Conservation (phyloP, 1,140 invertebrate genomes). For the Drosophila punjabiensis region DNA sequence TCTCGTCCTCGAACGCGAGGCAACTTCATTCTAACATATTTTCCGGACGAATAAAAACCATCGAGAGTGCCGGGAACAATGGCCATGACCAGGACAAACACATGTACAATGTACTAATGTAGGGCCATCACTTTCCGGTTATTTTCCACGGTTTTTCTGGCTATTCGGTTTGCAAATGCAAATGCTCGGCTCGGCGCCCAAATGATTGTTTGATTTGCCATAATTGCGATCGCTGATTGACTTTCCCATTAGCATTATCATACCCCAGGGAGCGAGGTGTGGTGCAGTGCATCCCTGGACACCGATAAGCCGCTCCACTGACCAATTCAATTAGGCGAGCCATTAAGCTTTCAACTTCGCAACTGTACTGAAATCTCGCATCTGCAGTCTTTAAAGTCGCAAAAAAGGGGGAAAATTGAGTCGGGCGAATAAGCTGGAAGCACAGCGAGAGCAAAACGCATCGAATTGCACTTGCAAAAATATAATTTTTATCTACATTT, state of each 20-base stretch:
- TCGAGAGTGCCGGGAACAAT: slow-evolving; percentile 9
- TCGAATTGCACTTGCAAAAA: slow-evolving; percentile 2
- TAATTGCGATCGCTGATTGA: slow-evolving; percentile 45
- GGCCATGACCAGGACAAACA: background rate
- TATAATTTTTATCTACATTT: background rate
- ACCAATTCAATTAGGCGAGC: slow-evolving; percentile 21
- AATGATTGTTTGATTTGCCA: slow-evolving; percentile 18
- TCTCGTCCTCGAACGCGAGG: background rate
- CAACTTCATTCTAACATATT: slow-evolving; percentile 24
- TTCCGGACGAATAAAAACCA: background rate
- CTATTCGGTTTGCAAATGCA: background rate
- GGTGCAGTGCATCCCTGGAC: background rate
- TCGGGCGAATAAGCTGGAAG: slow-evolving; percentile 11
- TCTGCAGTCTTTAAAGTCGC: slow-evolving; percentile 13
- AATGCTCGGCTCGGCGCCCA: background rate
- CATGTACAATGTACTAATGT: slow-evolving; percentile 21
- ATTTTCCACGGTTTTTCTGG: slow-evolving; percentile 3
- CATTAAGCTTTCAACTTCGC: slow-evolving; percentile 10
- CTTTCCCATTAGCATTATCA: slow-evolving; percentile 50
- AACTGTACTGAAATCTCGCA: slow-evolving; percentile 3
- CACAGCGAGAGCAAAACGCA: background rate
- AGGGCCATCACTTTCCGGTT: slow-evolving; percentile 2
- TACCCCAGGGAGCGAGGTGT: background rate
- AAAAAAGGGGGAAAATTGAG: slow-evolving; percentile 13
- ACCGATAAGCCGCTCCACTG: slow-evolving; percentile 16